Conservation (phyloP, 1,140 invertebrate genomes). For the Hycleus phaleratus region DNA sequence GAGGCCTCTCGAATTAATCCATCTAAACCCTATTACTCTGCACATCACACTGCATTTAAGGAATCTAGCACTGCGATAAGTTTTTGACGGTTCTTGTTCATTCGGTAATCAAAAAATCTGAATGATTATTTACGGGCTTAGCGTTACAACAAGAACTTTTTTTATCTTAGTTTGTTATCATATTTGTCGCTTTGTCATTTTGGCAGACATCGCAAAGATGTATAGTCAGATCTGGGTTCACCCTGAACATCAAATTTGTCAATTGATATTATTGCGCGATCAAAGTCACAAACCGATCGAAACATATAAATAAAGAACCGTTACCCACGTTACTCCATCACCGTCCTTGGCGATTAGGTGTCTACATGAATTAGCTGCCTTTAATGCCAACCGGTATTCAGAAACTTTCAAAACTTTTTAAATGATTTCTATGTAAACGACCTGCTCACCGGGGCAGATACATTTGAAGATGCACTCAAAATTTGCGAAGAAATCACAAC, state of each 20-base stretch:
- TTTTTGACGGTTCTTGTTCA: constrained; percentile 36
- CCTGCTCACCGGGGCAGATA: no score
- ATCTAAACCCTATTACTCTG: constrained; percentile 28
- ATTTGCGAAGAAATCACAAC: background rate
- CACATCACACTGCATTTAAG: constrained; percentile 39
- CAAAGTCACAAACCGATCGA: background rate
- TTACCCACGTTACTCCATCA: background rate
- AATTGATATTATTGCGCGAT: constrained; percentile 2
- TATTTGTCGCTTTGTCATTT: constrained; percentile 12
- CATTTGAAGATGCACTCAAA: background rate
- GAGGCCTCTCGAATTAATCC: constrained; percentile 9
- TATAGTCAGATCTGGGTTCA: constrained; percentile 2
- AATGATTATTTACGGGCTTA: constrained; percentile 33
- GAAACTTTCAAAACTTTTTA: background rate
- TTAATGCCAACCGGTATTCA: background rate
- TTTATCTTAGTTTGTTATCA: constrained; percentile 4
- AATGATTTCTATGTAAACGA: no score
- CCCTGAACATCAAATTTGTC: constrained; percentile 2
- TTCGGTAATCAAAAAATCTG: constrained; percentile 18
- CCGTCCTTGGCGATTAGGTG: background rate
- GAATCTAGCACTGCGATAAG: constrained; percentile 32
- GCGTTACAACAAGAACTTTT: constrained; percentile 7
- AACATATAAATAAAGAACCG: background rate
- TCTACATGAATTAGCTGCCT: background rate
- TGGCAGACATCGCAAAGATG: constrained; percentile 15